Evolutionary conservation across 2,113 vertebrate species (phyloP).

Genomic region (Toxotes chatareus): DNA sequence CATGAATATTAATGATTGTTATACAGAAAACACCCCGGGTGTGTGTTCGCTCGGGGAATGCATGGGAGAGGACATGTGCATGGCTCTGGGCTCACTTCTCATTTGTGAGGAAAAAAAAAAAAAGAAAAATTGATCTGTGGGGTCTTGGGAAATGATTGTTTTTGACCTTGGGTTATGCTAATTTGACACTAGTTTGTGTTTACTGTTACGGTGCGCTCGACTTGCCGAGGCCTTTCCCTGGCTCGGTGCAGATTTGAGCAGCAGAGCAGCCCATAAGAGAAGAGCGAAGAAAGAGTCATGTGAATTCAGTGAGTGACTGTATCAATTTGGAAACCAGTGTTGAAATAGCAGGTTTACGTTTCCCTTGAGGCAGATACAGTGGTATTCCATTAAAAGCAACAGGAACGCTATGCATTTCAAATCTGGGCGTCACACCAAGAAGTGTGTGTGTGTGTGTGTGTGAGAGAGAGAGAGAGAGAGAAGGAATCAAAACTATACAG

Average conservation of each 20-base stretch:
- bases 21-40: slow-evolving; percentile 59
- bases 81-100: slow-evolving; percentile 33
- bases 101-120: slow-evolving; percentile 42
- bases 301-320: slow-evolving; percentile 59
- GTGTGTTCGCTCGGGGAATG: slow-evolving; percentile 41
- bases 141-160: slow-evolving; percentile 60
- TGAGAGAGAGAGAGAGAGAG: background rate
- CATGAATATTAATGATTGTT: slow-evolving; percentile 73
- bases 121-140: slow-evolving; percentile 50
- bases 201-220: slow-evolving; percentile 42
- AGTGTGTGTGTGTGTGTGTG: slow-evolving; percentile 2
- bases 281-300: slow-evolving; percentile 27
- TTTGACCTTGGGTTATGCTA: slow-evolving; percentile 74
- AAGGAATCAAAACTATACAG: slow-evolving; percentile 40
- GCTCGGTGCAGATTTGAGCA: slow-evolving; percentile 26
- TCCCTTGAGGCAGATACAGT: slow-evolving; percentile 67
- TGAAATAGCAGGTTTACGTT: slow-evolving; percentile 64
- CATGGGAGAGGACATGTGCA: slow-evolving; percentile 45
- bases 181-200: slow-evolving; percentile 66
- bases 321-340: slow-evolving; percentile 66
- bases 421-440: slow-evolving; percentile 65
- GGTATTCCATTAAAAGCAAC: slow-evolving; percentile 74
- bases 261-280: slow-evolving; percentile 20
- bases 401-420: slow-evolving; percentile 74
- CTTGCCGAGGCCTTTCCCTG: slow-evolving; percentile 26